These are phyloP conservation scores for Hydriomena furcata DNA, from an alignment of 2,888 invertebrate species.

Conservation along the genomic window DNA sequence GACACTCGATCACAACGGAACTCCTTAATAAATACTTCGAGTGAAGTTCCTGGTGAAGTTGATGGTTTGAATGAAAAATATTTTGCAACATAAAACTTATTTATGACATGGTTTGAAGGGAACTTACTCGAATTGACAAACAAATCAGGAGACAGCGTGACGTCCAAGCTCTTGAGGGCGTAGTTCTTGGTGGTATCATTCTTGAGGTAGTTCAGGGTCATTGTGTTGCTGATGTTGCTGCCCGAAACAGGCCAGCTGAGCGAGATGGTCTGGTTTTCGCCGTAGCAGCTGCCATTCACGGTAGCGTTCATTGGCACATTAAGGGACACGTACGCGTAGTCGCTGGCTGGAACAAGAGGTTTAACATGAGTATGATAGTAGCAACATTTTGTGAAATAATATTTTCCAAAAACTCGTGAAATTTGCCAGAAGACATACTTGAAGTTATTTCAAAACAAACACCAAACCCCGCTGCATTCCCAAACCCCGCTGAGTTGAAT, in stretches of 20 bases:
- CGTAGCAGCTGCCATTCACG: slow-evolving; percentile 57
- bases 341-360: slow-evolving; percentile 44
- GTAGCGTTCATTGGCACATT: slow-evolving; percentile 63
- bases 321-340: slow-evolving; percentile 45
- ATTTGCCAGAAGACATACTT: no score
- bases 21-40: no score
- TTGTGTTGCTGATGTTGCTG: slow-evolving; percentile 45
- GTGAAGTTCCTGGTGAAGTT: no score
- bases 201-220: slow-evolving; percentile 57
- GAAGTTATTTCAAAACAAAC: no score
- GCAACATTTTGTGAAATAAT: no score
- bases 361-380: background rate
- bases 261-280: slow-evolving; percentile 51
- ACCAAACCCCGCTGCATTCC: no score
- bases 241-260: slow-evolving; percentile 47
- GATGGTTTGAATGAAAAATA: no score
- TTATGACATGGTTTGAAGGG: no score
- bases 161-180: slow-evolving; percentile 56
- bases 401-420: no score
- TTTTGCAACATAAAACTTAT: no score
- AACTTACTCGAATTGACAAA: slow-evolving; percentile 71
- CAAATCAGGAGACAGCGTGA: slow-evolving; percentile 60
- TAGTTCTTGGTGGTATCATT: slow-evolving; percentile 60
- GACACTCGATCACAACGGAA: no score
- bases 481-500: no score